These are phyloP conservation scores for Physeter macrocephalus DNA, from an alignment of 2,113 vertebrate species.

Conservation along the genomic window DNA sequence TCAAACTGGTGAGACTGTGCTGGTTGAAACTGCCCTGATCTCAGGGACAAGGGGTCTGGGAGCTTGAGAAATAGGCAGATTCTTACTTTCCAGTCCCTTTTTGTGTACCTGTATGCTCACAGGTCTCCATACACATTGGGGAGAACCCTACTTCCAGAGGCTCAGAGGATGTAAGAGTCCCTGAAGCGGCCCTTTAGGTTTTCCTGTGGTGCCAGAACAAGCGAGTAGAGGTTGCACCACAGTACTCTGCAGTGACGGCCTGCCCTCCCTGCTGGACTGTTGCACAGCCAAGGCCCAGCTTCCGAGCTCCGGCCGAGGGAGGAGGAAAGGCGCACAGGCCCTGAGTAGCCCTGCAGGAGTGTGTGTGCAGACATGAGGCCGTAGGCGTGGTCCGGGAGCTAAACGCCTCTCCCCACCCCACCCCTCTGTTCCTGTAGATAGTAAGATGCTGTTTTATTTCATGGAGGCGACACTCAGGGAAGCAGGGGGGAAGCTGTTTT, in stretches of 20 bases:
- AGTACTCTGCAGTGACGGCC: background rate
- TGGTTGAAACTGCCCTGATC: background rate
- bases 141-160: background rate
- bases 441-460: background rate
- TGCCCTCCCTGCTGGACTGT: rapidly evolving
- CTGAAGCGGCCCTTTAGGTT: background rate
- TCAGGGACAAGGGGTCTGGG: background rate
- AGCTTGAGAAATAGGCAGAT: rapidly evolving
- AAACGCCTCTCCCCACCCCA: rapidly evolving
- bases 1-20: background rate
- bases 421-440: background rate
- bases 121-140: rapidly evolving
- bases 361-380: background rate
- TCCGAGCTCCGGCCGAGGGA: background rate
- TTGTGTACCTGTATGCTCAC: rapidly evolving
- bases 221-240: background rate
- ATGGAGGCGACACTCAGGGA: background rate
- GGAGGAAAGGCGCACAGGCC: background rate
- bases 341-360: background rate
- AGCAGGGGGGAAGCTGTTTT: background rate
- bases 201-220: background rate
- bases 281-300: background rate
- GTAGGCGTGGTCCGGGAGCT: background rate
- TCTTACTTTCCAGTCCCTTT: background rate
- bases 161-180: background rate